Evolutionary conservation across 1,140 invertebrate genomes (phyloP).

Genomic region (Sycobia sp.): DNA sequence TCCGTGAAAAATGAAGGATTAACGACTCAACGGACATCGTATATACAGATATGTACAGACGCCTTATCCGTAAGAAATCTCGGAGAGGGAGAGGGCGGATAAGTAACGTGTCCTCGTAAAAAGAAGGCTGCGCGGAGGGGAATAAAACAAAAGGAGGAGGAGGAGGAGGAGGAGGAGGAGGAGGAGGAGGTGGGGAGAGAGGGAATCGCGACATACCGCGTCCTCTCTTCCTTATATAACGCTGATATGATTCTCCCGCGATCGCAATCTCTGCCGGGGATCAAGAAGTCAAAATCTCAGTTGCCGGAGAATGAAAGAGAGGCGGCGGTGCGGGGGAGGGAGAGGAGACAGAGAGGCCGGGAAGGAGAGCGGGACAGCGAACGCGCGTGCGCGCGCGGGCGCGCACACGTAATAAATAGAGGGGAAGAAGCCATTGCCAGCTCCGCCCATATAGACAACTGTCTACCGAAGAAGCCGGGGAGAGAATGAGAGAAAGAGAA

Average conservation of each 20-base stretch:
- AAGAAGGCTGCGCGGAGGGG: conserved; percentile 1
- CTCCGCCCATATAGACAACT: conserved; percentile 48
- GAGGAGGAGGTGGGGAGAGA: too few species aligned
- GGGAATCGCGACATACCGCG: not conserved
- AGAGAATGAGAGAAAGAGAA: not conserved
- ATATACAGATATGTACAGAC: conserved; percentile 11
- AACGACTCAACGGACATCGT: conserved; percentile 14
- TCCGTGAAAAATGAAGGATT: conserved; percentile 10
- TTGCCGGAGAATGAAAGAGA: conserved; percentile 33
- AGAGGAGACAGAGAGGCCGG: not conserved
- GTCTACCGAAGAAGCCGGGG: conserved; percentile 51
- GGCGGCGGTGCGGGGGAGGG: too few species aligned
- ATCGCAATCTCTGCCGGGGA: conserved; percentile 26
- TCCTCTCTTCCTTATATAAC: conserved; percentile 24
- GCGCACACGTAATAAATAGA: conserved; percentile 21
- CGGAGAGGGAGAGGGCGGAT: too few species aligned
- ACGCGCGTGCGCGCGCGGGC: not conserved
- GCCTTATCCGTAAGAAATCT: not conserved
- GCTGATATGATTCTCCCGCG: conserved; percentile 30
- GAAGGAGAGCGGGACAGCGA: conserved; percentile 24
- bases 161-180: too few species aligned
- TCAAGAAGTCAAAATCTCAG: conserved; percentile 34
- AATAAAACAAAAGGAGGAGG: too few species aligned
- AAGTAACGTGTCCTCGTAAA: conserved; percentile 18
- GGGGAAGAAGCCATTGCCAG: conserved; percentile 43